Evolutionary conservation across 2,888 invertebrate genomes (phyloP).

Genomic region (Cryptocheilus praepositus): DNA sequence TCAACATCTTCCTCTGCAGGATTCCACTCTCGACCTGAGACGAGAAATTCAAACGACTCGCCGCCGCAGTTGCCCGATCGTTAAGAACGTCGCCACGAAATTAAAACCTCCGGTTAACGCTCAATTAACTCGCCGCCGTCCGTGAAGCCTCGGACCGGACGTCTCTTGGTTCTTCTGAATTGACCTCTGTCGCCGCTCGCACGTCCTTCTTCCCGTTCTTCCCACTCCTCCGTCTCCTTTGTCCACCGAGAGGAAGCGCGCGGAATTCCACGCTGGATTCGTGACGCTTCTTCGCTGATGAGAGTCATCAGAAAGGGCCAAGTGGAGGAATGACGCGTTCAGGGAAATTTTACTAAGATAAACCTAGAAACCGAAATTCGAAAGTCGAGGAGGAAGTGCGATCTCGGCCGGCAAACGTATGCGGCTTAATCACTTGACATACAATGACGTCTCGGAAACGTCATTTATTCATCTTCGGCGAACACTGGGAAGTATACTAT

Average conservation of each 20-base stretch:
- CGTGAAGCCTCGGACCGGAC: constrained; percentile 29
- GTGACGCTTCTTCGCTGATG: too few species aligned
- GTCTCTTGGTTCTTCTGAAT: constrained; percentile 33
- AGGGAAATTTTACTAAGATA: too few species aligned
- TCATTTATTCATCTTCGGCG: too few species aligned
- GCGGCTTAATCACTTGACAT: too few species aligned
- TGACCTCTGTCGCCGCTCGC: constrained; percentile 30
- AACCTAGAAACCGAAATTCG: too few species aligned
- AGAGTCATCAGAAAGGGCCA: too few species aligned
- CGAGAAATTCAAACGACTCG: constrained; percentile 29
- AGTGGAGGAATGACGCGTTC: too few species aligned
- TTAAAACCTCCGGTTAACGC: constrained; percentile 17
- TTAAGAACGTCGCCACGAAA: constrained; percentile 19
- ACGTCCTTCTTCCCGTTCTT: constrained; percentile 25
- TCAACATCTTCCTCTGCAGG: neutral
- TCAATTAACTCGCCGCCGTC: constrained; percentile 21
- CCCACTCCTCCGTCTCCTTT: constrained; percentile 2
- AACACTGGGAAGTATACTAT: too few species aligned
- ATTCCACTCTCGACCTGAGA: constrained; percentile 5
- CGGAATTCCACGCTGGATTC: too few species aligned
- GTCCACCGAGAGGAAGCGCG: neutral
- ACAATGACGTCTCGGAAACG: too few species aligned
- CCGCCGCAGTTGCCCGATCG: constrained; percentile 7
- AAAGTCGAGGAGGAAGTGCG: too few species aligned
- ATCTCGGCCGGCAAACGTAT: too few species aligned